These are phyloP conservation scores for Liasis olivaceus DNA, from an alignment of 2,797 vertebrate species.

Conservation along the genomic window DNA sequence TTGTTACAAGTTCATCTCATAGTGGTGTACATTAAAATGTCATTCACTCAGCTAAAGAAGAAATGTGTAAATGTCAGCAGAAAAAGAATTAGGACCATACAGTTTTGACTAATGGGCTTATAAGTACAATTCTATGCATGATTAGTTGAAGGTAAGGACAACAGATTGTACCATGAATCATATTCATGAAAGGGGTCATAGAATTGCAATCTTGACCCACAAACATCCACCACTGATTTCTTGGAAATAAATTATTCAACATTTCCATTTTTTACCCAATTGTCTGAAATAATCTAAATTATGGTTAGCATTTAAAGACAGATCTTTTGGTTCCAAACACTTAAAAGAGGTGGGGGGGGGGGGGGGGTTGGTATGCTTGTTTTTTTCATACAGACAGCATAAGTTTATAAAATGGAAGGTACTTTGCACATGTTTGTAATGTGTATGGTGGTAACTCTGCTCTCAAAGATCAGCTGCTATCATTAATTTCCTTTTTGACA, in stretches of 20 bases:
- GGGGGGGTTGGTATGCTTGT: neutral
- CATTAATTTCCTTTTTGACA: constrained; percentile 35
- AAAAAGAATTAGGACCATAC: neutral
- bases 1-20: neutral
- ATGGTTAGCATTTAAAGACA: constrained; percentile 21
- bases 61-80: constrained; percentile 5
- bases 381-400: neutral
- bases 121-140: neutral
- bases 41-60: neutral
- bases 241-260: neutral
- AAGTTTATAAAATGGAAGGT: constrained; percentile 41
- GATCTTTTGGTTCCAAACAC: constrained; percentile 31
- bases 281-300: constrained; percentile 22
- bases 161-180: neutral
- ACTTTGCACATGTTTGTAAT: constrained; percentile 36
- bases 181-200: neutral
- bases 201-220: neutral
- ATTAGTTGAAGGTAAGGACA: neutral
- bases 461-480: constrained; percentile 43
- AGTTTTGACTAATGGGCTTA: constrained; percentile 1
- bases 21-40: neutral
- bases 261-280: neutral
- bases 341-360: neutral
- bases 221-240: neutral
- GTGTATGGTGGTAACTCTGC: constrained; percentile 59